These are phyloP conservation scores for Hipparchia semele DNA, from an alignment of 2,888 invertebrate genomes.

Conservation along the genomic window DNA sequence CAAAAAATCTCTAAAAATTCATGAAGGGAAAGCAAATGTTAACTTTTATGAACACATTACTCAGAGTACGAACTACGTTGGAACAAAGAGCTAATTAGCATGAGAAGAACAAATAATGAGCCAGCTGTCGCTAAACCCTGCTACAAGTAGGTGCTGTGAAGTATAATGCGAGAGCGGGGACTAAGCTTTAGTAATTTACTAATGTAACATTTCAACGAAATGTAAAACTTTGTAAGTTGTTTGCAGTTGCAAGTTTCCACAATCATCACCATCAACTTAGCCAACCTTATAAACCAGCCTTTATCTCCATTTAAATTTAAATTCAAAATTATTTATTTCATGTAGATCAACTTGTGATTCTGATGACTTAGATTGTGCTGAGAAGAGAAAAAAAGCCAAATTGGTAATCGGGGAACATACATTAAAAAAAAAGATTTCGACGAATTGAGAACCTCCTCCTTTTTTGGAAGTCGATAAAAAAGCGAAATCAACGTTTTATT, in stretches of 20 bases:
- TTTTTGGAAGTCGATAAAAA: too few relatives aligned
- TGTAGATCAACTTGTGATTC: too few relatives aligned
- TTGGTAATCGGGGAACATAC: too few relatives aligned
- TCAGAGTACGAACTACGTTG: conserved; percentile 2
- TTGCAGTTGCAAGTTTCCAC: background rate
- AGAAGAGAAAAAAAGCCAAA: too few relatives aligned
- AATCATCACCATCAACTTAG: background rate
- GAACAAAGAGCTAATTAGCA: conserved; percentile 34
- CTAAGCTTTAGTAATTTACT: background rate
- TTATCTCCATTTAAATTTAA: too few relatives aligned
- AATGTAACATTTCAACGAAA: background rate
- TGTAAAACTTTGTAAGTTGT: background rate
- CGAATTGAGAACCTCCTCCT: too few relatives aligned
- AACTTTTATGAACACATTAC: conserved; percentile 17
- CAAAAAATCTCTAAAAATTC: background rate
- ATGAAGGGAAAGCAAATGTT: conserved; percentile 16
- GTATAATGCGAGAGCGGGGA: conserved; percentile 7
- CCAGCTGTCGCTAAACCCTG: conserved; percentile 28
- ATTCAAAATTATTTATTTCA: too few relatives aligned
- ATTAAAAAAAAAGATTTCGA: too few relatives aligned
- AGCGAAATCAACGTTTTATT: too few relatives aligned
- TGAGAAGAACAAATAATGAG: conserved; percentile 30
- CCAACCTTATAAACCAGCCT: background rate
- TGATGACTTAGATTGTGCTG: too few relatives aligned
- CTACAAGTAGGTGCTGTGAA: conserved; percentile 18